Evolutionary conservation across 2,113 vertebrate genomes (phyloP).

Genomic region (Phasianus colchicus): DNA sequence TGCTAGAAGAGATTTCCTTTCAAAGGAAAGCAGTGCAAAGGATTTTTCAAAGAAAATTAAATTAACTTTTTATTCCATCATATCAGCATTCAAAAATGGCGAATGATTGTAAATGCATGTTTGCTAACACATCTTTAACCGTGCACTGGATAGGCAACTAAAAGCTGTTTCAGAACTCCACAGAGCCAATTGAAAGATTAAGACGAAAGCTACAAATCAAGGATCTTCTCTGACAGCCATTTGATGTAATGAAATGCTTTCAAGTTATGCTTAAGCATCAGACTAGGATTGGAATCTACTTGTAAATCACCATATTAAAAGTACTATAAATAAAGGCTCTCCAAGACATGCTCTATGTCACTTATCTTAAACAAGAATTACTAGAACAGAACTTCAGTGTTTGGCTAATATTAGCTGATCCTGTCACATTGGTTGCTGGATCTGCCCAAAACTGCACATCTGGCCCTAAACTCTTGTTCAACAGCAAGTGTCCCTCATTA

Average conservation of each 20-base stretch:
- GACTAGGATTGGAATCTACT: not conserved
- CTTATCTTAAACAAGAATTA: not conserved
- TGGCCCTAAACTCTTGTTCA: too few relatives aligned
- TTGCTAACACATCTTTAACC: not conserved
- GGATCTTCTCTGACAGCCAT: not conserved
- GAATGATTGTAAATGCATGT: not conserved
- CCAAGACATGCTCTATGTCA: accelerated
- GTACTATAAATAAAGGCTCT: not conserved
- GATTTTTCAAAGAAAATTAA: not conserved
- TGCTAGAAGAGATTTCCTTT: not conserved
- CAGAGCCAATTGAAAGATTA: not conserved
- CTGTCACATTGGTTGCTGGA: too few relatives aligned
- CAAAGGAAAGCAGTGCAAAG: not conserved
- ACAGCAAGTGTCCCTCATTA: too few relatives aligned
- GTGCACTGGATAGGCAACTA: accelerated
- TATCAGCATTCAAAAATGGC: not conserved
- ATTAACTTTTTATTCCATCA: not conserved
- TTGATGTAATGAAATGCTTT: not conserved
- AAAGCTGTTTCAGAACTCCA: not conserved
- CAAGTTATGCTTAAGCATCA: not conserved
- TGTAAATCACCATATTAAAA: not conserved
- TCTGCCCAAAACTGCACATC: not conserved
- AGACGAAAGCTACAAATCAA: not conserved
- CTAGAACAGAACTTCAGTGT: not conserved
- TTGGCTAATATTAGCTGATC: not conserved